Base-by-base conservation (phyloP, 2,888 invertebrate genomes). In the Andricus curvator region DNA sequence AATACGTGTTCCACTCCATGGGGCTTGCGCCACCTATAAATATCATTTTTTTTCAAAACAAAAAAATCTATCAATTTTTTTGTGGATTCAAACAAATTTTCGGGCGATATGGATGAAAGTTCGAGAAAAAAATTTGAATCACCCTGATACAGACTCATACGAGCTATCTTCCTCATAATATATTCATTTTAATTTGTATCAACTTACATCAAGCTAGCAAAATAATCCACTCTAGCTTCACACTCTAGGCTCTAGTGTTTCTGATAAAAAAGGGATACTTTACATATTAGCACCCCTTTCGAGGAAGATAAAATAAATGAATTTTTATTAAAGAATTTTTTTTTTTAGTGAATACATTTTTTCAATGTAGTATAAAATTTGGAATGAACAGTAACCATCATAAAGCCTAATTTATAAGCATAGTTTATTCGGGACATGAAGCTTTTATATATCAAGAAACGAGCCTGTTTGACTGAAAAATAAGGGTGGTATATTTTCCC, bases 121-220 rank as follows among this genome's bases (percentile, higher is more conserved):
- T 25, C 25, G 2, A 25, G 1, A 25, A 25, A 25, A 25, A 25
- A 25, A 25, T 25, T 25, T 1, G 1, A 25, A 1, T 2, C 25
- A 25, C 25, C 25, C 25, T 25, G 2, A 25, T 25, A 25, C 25
- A 25, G 1, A 25, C 25, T 2, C 25, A 25, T 25, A 25, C 1
- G 25, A 25, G 77, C 79, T 78, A 82, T 84, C 84, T 82, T 82
- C 80, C 79, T 80, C 81, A 66, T 81, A 82, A 80, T 80, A 78
- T 80, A 84, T 83, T 83, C 81, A 83, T 82, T 82, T 81, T 81
- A 81, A 83, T 81, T 79, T 78, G 80, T 85, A 82, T 85, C 81
- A 81, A 79, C 80, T 85, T 83, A 85, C 85, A 64, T 82, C 77
- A 77, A 82, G 67, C 68, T 78, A 77, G 33, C 81, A 80, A 66